Base-by-base conservation (phyloP, 2,113 vertebrate genomes). In the Centropristis striata region DNA sequence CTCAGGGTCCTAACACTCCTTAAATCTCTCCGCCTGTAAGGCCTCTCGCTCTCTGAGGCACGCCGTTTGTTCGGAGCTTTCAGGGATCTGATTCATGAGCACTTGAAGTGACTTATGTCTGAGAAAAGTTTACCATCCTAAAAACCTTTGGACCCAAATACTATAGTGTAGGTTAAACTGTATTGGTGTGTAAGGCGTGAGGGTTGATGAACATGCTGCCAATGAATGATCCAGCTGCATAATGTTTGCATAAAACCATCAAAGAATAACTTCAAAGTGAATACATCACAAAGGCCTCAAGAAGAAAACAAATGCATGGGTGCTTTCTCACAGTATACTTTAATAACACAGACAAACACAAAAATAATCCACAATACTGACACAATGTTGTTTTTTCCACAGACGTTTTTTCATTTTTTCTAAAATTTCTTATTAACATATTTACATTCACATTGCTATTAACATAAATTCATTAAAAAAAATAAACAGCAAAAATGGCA, bases 341-440 rank as follows among this genome's bases (percentile, higher is more conserved):
- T 91, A 92, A 90, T 93, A 80, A 82, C 59, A 77, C 79, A 85
- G 78, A 90, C 83, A 88, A 78, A 90, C 78, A 87, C 73, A 85
- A 61, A 88, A 86, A 92, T 78, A 90, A 75, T 89, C 63, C 71
- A 92, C 89, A 92, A 85, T 80, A 88, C 66, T 78, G 75, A 86
- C 28, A 90, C 51, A 77, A 63, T 18, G n/a, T 66, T 57, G 27
- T 84, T 83, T 70, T 58, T 61, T 54, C 68, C 80, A 84, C 80
- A 76, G 58, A 51, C 41, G 53, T 72, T 70, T 77, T 76, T 77
- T 74, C 18, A 3, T 78, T 55, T 18, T 84, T 86, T 72, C 84
- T 86, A 90, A 49, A 89, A 80, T 85, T 85, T 94, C 92, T 93
- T 94, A 94, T 92, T 2, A 59, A 94, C 92, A 94, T 92, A 93